Conservation (phyloP, 2,888 invertebrate genomes). For the Meloe dianella region DNA sequence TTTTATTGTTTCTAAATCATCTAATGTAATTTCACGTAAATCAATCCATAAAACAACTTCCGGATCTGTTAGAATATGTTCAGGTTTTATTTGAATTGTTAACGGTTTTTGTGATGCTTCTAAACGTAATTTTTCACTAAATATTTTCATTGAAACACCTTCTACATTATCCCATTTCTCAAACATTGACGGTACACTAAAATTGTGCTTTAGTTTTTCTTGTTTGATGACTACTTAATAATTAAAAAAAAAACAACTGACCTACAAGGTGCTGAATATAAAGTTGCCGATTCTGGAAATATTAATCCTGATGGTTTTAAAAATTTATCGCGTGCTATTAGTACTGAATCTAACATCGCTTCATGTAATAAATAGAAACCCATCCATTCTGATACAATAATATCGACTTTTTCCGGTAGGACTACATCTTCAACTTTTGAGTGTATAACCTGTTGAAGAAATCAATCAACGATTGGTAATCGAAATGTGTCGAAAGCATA, state of each 20-base stretch:
- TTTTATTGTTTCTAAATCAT: slow-evolving; percentile 67
- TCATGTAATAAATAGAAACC: slow-evolving; percentile 95
- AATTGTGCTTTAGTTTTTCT: slow-evolving; percentile 37
- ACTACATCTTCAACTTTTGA: slow-evolving; percentile 77
- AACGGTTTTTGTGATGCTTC: slow-evolving; percentile 72
- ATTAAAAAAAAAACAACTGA: slow-evolving; percentile 31
- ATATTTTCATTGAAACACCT: slow-evolving; percentile 78
- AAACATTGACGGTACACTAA: slow-evolving; percentile 68
- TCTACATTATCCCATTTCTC: slow-evolving; percentile 80
- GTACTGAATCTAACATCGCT: slow-evolving; percentile 91
- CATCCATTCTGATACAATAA: slow-evolving; percentile 98
- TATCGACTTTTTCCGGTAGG: slow-evolving; percentile 77
- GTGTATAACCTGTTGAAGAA: slow-evolving; percentile 80
- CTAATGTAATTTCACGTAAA: slow-evolving; percentile 65
- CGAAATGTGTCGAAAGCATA: too few relatives aligned
- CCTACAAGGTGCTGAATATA: slow-evolving; percentile 68
- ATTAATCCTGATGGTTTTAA: slow-evolving; percentile 74
- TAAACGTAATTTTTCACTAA: slow-evolving; percentile 68
- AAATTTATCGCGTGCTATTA: slow-evolving; percentile 81
- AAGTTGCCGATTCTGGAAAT: slow-evolving; percentile 77
- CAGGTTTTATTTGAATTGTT: slow-evolving; percentile 63
- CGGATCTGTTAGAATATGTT: slow-evolving; percentile 70
- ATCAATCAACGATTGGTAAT: too few relatives aligned
- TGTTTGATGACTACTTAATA: too few relatives aligned
- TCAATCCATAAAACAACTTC: slow-evolving; percentile 73